Evolutionary conservation across 1,140 invertebrate genomes (phyloP), one percentile per base, ranked within the genome.

Genomic region (Trissolcus basalis): DNA sequence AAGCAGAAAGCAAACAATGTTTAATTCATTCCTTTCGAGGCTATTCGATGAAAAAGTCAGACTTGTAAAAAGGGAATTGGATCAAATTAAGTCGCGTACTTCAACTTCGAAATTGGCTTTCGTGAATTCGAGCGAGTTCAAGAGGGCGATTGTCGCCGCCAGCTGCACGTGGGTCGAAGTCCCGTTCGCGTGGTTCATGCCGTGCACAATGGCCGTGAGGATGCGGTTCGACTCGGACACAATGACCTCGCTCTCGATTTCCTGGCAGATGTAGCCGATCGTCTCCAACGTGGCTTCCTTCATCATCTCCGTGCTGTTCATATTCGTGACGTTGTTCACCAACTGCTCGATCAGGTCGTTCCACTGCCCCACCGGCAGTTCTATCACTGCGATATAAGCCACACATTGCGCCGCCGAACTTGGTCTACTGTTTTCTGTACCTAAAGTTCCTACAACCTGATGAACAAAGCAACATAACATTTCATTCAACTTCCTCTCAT

Each of bases 121-220:
- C 6, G 98, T 99, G 83, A 99, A 99, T 90, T 99, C 98, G 15
- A 99, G 87, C 0, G 98, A 99, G 88, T 99, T 99, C n/a, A 96
- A 91, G 11, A 99, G 90, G 7, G 98, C 98, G 82, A 94, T 97
- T 10, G 98, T 99, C 4, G 98, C 98, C 33, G 98, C 98, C 48
- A 99, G 90, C 65, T 95, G 90, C 0, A 98, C 96, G 86, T 96
- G 92, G 86, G 93, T 94, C 56, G 90, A 96, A 88, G 87, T 93
- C 15, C 73, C 48, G 91, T 92, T 91, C 92, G 86, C 91, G 94
- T 90, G 90, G 82, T 95, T 91, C 97, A 99, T 99, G 10, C 98
- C 98, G 90, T 99, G 96, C 48, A 99, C 97, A 81, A 99, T 99
- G 15, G 98, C 98, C 41, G 98, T 99, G 36, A 99, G 90, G 80